phyloP scores from a whole-genome alignment of 2,888 invertebrate species.

The Diarsia mendica region DNA sequence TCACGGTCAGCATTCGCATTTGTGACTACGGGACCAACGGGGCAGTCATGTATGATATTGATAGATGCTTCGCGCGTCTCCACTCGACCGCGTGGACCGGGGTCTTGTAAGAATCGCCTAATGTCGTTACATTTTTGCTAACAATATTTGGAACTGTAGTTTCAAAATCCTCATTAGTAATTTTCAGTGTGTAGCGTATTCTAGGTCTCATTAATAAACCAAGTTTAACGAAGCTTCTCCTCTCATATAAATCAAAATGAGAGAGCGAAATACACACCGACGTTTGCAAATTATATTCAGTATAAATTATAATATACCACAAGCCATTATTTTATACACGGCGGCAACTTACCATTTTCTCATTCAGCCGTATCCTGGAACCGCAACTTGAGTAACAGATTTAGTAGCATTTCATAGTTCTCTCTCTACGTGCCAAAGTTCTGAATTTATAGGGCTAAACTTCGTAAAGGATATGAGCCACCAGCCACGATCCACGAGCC shows the following conservation, averaged over 20 bases:
- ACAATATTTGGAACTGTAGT: not conserved
- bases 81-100: not conserved
- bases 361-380: conserved; percentile 63
- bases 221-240: conserved; percentile 4
- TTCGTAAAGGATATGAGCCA: conserved; percentile 68
- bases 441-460: conserved; percentile 73
- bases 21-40: too few species aligned
- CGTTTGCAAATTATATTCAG: conserved; percentile 37
- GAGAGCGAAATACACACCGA: conserved; percentile 3
- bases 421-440: conserved; percentile 74
- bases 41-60: too few species aligned
- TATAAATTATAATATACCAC: conserved; percentile 36
- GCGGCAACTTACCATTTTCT: conserved; percentile 64
- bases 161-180: not conserved
- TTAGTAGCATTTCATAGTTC: conserved; percentile 75
- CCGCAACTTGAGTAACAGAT: conserved; percentile 69
- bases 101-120: not conserved
- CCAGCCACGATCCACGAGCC: conserved; percentile 61
- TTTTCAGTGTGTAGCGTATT: conserved; percentile 2
- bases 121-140: not conserved
- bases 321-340: conserved; percentile 54
- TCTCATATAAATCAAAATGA: conserved; percentile 35
- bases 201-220: conserved; percentile 9
- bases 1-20: too few species aligned
- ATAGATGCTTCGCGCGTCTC: not conserved